Evolutionary conservation across 2,797 vertebrate genomes (phyloP).

Genomic region (Spheniscus humboldti): DNA sequence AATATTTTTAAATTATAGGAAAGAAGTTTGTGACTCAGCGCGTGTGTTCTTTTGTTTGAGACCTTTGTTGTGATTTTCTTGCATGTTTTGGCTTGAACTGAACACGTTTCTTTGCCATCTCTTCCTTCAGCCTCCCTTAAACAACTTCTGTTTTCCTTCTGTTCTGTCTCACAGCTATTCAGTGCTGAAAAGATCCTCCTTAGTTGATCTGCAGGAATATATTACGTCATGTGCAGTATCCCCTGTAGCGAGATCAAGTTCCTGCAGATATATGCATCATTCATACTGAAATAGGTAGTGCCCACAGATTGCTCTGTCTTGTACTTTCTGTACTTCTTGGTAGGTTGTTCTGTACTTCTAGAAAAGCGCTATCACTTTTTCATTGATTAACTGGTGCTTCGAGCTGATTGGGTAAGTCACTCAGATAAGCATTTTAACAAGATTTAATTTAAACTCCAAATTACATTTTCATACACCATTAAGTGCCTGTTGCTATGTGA

Average conservation of each 20-base stretch:
- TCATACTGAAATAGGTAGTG: background rate
- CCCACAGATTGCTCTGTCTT: background rate
- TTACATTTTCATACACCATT: constrained; percentile 20
- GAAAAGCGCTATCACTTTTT: background rate
- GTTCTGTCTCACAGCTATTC: background rate
- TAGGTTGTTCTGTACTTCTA: background rate
- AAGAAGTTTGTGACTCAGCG: background rate
- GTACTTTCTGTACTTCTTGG: background rate
- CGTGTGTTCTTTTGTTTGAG: background rate
- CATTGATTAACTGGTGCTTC: background rate
- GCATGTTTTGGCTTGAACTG: background rate
- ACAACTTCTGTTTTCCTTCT: background rate
- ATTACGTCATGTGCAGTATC: background rate
- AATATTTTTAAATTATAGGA: background rate
- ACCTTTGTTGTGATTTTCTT: background rate
- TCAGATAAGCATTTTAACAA: constrained; percentile 10
- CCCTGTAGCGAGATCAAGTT: background rate
- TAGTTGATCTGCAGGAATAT: background rate
- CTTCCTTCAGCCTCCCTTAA: background rate
- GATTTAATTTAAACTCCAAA: constrained; percentile 18
- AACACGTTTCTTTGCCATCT: background rate
- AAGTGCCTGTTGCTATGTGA: background rate
- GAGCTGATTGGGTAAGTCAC: background rate
- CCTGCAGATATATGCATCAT: background rate
- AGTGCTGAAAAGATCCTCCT: background rate